phyloP scores from a whole-genome alignment of 2,113 vertebrate species.

The Martes martes region DNA sequence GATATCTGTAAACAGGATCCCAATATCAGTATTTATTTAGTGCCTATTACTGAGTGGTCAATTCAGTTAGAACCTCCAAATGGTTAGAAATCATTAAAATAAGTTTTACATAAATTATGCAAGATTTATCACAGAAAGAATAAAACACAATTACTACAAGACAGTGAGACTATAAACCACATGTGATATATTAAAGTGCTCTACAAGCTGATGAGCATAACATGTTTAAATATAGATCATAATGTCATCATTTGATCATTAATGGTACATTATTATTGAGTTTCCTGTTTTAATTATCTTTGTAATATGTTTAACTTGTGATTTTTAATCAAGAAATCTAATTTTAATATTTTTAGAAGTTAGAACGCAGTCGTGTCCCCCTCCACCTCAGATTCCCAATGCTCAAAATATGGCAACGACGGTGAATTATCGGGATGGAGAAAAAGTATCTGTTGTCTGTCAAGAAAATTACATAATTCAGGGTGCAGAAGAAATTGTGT shows the following conservation, averaged over 20 bases:
- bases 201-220: not conserved
- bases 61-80: not conserved
- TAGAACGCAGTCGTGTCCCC: slow-evolving; percentile 54
- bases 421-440: slow-evolving; percentile 67
- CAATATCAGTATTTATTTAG: not conserved
- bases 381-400: slow-evolving; percentile 78
- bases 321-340: not conserved
- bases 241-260: not conserved
- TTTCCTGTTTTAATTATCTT: not conserved
- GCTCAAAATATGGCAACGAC: slow-evolving; percentile 6
- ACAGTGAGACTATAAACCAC: not conserved
- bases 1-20: not conserved
- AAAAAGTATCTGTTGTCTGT: slow-evolving; percentile 73
- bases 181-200: not conserved
- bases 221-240: not conserved
- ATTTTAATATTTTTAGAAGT: slow-evolving; percentile 28
- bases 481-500: slow-evolving; percentile 64
- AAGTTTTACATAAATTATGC: not conserved
- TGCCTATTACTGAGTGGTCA: not conserved
- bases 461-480: slow-evolving; percentile 24
- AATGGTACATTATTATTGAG: not conserved
- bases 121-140: not conserved
- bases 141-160: not conserved
- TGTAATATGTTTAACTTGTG: not conserved
- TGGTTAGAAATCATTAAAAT: not conserved